Conservation (phyloP, 2,888 invertebrate species). For the Ferdinandea cuprea region DNA sequence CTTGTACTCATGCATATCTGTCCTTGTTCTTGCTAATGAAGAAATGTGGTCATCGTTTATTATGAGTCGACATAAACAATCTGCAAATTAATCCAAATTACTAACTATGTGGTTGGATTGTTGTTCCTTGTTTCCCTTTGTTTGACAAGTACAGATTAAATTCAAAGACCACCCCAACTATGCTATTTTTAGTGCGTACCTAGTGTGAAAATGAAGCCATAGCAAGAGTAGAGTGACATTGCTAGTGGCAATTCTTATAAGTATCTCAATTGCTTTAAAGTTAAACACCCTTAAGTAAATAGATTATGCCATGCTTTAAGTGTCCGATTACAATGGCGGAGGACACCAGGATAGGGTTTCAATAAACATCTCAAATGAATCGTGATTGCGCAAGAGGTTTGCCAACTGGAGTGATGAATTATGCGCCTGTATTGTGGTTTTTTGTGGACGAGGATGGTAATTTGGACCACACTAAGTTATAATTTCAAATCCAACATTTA, state of each 20-base stretch:
- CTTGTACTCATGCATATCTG: background rate
- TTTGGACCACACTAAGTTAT: too few relatives aligned
- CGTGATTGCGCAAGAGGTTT: background rate
- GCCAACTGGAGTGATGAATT: background rate
- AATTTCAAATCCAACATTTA: too few relatives aligned
- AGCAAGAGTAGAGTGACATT: background rate
- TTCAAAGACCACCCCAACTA: slow-evolving; percentile 17
- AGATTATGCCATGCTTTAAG: slow-evolving; percentile 36
- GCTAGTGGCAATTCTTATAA: slow-evolving; percentile 15
- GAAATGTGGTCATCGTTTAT: slow-evolving; percentile 9
- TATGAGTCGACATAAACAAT: background rate
- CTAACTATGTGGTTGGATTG: background rate
- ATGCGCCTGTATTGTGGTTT: background rate
- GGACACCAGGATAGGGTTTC: slow-evolving; percentile 16
- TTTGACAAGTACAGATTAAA: background rate
- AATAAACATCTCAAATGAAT: background rate
- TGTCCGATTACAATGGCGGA: slow-evolving; percentile 12
- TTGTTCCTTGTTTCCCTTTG: background rate
- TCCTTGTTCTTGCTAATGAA: slow-evolving; percentile 23
- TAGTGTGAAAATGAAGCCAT: slow-evolving; percentile 54
- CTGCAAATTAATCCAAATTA: background rate
- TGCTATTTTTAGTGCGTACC: background rate
- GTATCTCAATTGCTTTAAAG: slow-evolving; percentile 56
- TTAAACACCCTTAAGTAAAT: slow-evolving; percentile 50
- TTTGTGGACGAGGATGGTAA: background rate